phyloP scores from a whole-genome alignment of 2,888 invertebrate genomes.

The Lampropteryx suffumata region DNA sequence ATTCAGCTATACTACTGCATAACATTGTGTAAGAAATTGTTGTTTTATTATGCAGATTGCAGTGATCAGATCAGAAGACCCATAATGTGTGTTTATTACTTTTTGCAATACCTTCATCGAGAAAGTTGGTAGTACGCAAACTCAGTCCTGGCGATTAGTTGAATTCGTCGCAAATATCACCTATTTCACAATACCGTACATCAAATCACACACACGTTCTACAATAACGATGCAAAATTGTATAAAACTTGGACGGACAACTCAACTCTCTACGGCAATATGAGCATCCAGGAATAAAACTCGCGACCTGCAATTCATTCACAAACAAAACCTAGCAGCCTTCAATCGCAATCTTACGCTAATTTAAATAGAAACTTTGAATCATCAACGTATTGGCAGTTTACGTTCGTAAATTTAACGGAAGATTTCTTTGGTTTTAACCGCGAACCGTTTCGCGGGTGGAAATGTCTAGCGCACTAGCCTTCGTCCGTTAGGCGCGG shows the following conservation, averaged over 20 bases:
- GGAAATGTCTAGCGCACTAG: constrained; percentile 48
- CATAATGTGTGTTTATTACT: constrained; percentile 12
- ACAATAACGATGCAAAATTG: constrained; percentile 67
- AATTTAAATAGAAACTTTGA: constrained; percentile 66
- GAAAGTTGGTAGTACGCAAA: constrained; percentile 1
- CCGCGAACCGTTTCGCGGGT: constrained; percentile 36
- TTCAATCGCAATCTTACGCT: constrained; percentile 53
- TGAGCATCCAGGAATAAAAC: constrained; percentile 75
- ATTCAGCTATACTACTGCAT: constrained; percentile 18
- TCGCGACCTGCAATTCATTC: constrained; percentile 46
- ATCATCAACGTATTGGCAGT: constrained; percentile 56
- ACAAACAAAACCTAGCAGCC: constrained; percentile 64
- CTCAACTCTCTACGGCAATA: constrained; percentile 80
- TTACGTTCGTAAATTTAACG: constrained; percentile 47
- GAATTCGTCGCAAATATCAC: constrained; percentile 11
- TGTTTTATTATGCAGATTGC: constrained; percentile 26
- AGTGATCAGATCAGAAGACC: constrained; percentile 23
- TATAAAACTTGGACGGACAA: constrained; percentile 81
- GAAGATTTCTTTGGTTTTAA: constrained; percentile 69
- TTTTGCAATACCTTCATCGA: constrained; percentile 18
- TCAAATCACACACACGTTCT: constrained; percentile 46
- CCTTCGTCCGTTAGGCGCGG: constrained; percentile 32
- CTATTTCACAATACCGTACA: constrained; percentile 31
- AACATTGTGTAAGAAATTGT: constrained; percentile 26
- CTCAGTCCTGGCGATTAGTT: background rate